Percentiles rank a stretch among this genome's conserved stretches.
These are phyloP conservation scores for Choristoneura fumiferana DNA, from an alignment of 1,140 invertebrate genomes.

Conservation along the genomic window DNA sequence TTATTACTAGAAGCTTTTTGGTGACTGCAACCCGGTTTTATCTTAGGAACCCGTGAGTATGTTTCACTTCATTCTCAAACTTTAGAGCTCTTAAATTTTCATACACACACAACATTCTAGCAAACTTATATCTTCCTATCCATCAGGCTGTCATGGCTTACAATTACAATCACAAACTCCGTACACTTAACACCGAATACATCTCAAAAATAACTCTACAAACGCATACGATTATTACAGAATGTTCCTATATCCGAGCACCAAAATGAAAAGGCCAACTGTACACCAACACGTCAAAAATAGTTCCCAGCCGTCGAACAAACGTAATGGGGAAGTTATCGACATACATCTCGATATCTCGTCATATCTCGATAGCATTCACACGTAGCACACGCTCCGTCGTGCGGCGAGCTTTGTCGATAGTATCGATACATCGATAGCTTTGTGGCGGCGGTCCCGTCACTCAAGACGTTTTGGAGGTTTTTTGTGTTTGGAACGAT, in stretches of 20 bases:
- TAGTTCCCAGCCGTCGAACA: constrained; percentile 52
- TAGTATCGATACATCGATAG: constrained; percentile 41
- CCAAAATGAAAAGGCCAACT: too few relatives aligned
- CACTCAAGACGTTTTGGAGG: constrained; percentile 66
- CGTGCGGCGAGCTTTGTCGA: constrained; percentile 69
- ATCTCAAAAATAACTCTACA: too few relatives aligned
- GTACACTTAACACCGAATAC: too few relatives aligned
- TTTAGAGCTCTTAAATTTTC: too few relatives aligned
- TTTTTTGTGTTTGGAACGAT: constrained; percentile 45
- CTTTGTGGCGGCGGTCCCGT: constrained; percentile 72
- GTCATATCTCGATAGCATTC: constrained; percentile 66
- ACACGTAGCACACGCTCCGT: constrained; percentile 74
- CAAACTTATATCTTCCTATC: background rate
- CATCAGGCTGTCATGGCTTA: constrained; percentile 13
- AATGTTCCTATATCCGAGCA: too few relatives aligned
- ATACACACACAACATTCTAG: too few relatives aligned
- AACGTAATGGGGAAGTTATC: constrained; percentile 69
- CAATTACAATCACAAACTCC: constrained; percentile 12
- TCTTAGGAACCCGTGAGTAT: too few relatives aligned
- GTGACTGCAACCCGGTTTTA: too few relatives aligned
- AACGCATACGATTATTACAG: too few relatives aligned
- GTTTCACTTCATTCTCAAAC: too few relatives aligned
- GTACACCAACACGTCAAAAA: constrained; percentile 1
- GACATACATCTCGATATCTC: constrained; percentile 59
- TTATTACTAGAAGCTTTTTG: too few relatives aligned